Conservation (phyloP, 2,888 invertebrate genomes). For the Eugnorisma glareosa region DNA sequence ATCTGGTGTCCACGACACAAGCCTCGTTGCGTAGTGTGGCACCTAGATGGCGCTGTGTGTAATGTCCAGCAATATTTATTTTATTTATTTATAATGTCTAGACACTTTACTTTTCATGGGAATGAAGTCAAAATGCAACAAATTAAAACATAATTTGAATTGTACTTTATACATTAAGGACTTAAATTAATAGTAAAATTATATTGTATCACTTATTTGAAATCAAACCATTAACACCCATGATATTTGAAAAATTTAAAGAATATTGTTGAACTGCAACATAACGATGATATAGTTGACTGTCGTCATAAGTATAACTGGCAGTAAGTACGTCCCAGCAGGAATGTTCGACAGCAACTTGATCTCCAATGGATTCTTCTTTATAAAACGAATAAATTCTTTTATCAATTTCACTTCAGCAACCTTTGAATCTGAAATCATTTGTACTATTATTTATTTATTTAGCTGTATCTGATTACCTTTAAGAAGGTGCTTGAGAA, state of each 20-base stretch:
- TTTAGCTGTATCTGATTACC: neutral
- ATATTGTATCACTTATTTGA: neutral
- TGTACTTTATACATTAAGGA: neutral
- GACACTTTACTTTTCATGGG: neutral
- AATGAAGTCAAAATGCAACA: neutral
- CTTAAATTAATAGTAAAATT: neutral
- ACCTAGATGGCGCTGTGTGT: too few relatives aligned
- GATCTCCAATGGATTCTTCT: constrained; percentile 43
- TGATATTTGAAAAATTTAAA: neutral
- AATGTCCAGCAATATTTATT: too few relatives aligned
- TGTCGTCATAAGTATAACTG: constrained; percentile 1
- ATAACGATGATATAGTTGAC: constrained; percentile 29
- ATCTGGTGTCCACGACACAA: too few relatives aligned
- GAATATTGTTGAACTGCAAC: constrained; percentile 31
- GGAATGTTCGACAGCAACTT: constrained; percentile 7
- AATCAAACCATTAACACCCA: neutral
- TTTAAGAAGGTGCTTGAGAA: neutral
- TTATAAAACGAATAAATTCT: constrained; percentile 38
- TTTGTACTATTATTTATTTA: neutral
- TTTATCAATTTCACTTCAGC: constrained; percentile 36
- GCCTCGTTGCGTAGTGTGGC: too few relatives aligned
- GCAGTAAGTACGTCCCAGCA: constrained; percentile 27
- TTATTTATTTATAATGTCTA: too few relatives aligned
- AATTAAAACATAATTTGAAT: neutral
- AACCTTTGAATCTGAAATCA: constrained; percentile 24